Evolutionary conservation across 2,797 vertebrate species (phyloP), one percentile per base, ranked within the genome.

Genomic region (Labroides dimidiatus): DNA sequence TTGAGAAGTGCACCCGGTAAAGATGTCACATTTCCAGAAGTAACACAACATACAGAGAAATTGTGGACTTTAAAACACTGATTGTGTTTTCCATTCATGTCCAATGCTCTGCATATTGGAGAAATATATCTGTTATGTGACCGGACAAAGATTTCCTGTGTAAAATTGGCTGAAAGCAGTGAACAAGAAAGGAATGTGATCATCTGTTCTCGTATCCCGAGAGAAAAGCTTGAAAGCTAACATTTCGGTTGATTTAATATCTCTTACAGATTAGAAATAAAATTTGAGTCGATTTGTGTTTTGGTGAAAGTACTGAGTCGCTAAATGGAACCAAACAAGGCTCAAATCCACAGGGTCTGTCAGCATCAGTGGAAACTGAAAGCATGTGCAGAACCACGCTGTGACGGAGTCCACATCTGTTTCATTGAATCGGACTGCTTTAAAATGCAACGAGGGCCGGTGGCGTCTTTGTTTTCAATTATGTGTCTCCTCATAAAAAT

Each of bases 361-460:
- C 51, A 53, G 54, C 30, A 1, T 42, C 15, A 19, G 50, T 39
- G 49, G 41, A 52, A 75, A 75, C 54, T 48, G 50, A 77, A 76
- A 78, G 71, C 84, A 84, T 91, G 83, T 90, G 83, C 52, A 42
- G 58, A 72, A 79, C 37, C 67, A 39, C 75, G 81, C 49, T 79
- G 47, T 53, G 63, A 67, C 53, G 21, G 21, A 64, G 24, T 53
- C 37, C 63, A 78, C 88, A 88, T 86, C 78, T 89, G 87, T 55
- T 85, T 59, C 70, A 69, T 61, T 39, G 57, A 69, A 69, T 53
- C 17, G 14, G 44, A 47, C 68, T n/a, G 43, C 36, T 69, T 53
- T 70, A 56, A 73, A 86, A 42, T 23, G 19, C 23, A 42, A 58
- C 58, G 4, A 16, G 47, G 67, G 58, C 61, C 56, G 72, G 27